Evolutionary conservation across 2,113 vertebrate genomes (phyloP), one percentile per base, ranked within the genome.

Genomic region (Oreochromis tanganicae): DNA sequence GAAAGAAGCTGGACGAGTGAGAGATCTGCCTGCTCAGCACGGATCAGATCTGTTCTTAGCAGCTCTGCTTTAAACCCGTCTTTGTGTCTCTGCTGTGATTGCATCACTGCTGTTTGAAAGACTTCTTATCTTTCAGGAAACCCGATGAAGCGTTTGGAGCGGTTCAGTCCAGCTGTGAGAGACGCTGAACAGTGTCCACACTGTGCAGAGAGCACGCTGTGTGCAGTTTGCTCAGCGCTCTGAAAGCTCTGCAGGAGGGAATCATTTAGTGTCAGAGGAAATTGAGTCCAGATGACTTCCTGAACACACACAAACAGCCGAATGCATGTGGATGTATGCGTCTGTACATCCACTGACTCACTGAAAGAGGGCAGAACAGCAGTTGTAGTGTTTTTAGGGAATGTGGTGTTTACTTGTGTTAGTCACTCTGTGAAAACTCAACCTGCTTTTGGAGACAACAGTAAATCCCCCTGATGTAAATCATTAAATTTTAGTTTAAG

Each of bases 271-370:
- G 63, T 46, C 24, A 63, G 3, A 66, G 59, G 80, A 89, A 83
- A 83, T 32, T 66, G 43, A 36, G 46, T 36, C 54, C 81, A 81
- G 71, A 83, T 79, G 56, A 82, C 68, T 85, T 88, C 34, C 66
- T 66, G 43, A 43, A 56, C 17, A 32, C 38, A 54, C 54, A 52
- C 19, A 50, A 5, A 50, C 80, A 57, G 9, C 24, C 34, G 34
- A 17, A 73, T 7, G 27, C 68, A 75, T 29, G 68, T 48, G 41
- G 38, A 46, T 27, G 24, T 6, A 46, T 73, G 66, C 16, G 4
- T 29, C 27, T 3, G 43, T n/a, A 50, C 16, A 29, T 12, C 71
- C 71, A 78, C 71, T 27, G 66, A 24, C n/a, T 2, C 1, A 1
- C 43, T 29, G 27, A 19, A 29, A 11, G 43, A 71, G 7, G 2